phyloP scores from a whole-genome alignment of 1,140 invertebrate species.

The honey bee (Apis mellifera) region DNA sequence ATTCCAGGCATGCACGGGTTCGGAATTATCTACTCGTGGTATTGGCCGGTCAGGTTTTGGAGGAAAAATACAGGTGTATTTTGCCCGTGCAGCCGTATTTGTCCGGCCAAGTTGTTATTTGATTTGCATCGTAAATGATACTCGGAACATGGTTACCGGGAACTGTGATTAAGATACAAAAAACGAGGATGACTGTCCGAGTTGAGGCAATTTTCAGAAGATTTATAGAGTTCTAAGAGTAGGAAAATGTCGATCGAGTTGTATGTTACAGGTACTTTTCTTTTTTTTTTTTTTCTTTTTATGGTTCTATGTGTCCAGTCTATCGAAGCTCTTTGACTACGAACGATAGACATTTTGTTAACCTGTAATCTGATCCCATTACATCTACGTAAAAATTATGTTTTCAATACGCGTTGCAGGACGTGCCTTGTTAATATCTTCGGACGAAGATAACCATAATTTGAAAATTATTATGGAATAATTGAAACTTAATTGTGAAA shows the following conservation, averaged over 20 bases:
- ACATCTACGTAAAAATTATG: no score
- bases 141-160: neutral
- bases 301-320: neutral
- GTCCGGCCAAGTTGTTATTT: neutral
- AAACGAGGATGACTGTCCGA: neutral
- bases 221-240: neutral
- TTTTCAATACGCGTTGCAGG: no score
- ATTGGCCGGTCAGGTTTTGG: neutral
- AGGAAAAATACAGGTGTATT: neutral
- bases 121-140: conserved; percentile 1
- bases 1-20: neutral
- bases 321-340: neutral
- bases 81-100: neutral
- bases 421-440: neutral
- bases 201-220: neutral
- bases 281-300: neutral
- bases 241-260: neutral
- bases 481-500: neutral
- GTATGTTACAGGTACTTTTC: no score
- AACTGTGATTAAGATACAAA: neutral
- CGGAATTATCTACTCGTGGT: conserved; percentile 3
- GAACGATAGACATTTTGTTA: neutral
- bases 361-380: neutral
- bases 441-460: neutral
- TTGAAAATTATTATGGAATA: neutral